A percentile compares a stretch with the other conserved stretches of the same genome.
Evolutionary conservation across 2,797 vertebrate genomes (phyloP).

Genomic region (Sebastes itinus): DNA sequence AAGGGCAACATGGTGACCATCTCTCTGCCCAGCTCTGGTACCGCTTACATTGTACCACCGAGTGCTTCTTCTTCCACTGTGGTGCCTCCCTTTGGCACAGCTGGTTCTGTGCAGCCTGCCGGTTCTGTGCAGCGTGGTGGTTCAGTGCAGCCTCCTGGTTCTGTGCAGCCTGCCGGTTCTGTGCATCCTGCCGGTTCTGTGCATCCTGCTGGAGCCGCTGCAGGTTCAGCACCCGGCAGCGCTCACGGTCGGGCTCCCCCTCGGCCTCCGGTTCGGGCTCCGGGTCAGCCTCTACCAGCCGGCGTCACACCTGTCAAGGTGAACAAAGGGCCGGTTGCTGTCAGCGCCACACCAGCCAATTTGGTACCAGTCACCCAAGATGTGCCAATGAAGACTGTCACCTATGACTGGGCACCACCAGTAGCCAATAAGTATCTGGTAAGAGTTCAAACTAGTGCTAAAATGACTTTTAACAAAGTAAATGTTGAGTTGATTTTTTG

Average conservation of each 20-base stretch:
- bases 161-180: not conserved
- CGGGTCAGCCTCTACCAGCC: not conserved
- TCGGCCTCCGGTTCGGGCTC: not conserved
- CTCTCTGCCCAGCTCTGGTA: slow-evolving; percentile 84
- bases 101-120: not conserved
- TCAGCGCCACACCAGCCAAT: slow-evolving; percentile 75
- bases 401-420: slow-evolving; percentile 96
- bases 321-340: slow-evolving; percentile 28
- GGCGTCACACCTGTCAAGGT: slow-evolving; percentile 31
- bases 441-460: slow-evolving; percentile 46
- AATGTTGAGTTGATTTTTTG: not conserved
- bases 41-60: slow-evolving; percentile 41
- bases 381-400: slow-evolving; percentile 87
- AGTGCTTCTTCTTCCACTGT: slow-evolving; percentile 14
- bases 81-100: slow-evolving; percentile 17
- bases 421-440: slow-evolving; percentile 93
- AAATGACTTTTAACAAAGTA: not conserved
- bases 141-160: not conserved
- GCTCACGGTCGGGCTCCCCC: not conserved
- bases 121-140: not conserved
- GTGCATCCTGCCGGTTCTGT: too few species aligned
- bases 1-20: slow-evolving; percentile 90
- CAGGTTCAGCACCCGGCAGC: not conserved
- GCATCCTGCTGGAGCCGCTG: not conserved
- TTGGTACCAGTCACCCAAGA: slow-evolving; percentile 86